phyloP scores from a whole-genome alignment of 2,797 vertebrate genomes.

The Lepilemur septentrionalis region DNA sequence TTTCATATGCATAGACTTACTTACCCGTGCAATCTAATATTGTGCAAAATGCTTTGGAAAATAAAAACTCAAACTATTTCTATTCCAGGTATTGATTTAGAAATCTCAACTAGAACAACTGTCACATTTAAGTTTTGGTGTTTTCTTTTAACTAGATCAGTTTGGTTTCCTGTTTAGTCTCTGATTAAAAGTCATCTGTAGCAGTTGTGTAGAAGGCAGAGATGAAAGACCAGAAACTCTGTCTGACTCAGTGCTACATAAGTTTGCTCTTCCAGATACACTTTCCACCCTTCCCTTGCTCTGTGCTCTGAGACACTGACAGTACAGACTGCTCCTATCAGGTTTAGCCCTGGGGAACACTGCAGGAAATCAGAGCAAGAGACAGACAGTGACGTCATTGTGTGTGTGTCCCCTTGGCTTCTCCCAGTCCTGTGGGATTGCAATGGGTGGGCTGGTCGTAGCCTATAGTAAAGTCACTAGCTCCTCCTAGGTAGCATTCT shows the following conservation, averaged over 20 bases:
- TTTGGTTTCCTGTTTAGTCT: background rate
- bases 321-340: background rate
- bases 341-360: background rate
- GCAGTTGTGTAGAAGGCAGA: background rate
- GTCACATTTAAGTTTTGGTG: background rate
- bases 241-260: background rate
- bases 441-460: too few relatives aligned
- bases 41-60: background rate
- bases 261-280: background rate
- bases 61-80: background rate
- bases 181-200: background rate
- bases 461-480: background rate
- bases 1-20: background rate
- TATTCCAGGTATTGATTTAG: background rate
- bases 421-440: too few relatives aligned
- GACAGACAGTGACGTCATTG: background rate
- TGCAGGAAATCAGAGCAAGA: background rate
- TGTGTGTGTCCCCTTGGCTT: background rate
- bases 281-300: background rate
- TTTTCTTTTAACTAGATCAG: background rate
- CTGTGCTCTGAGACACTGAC: background rate
- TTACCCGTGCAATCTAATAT: background rate
- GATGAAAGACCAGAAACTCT: background rate
- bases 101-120: background rate
- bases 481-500: background rate